phyloP scores from a whole-genome alignment of 1,140 invertebrate species.

The Eriocheir sinensis region DNA sequence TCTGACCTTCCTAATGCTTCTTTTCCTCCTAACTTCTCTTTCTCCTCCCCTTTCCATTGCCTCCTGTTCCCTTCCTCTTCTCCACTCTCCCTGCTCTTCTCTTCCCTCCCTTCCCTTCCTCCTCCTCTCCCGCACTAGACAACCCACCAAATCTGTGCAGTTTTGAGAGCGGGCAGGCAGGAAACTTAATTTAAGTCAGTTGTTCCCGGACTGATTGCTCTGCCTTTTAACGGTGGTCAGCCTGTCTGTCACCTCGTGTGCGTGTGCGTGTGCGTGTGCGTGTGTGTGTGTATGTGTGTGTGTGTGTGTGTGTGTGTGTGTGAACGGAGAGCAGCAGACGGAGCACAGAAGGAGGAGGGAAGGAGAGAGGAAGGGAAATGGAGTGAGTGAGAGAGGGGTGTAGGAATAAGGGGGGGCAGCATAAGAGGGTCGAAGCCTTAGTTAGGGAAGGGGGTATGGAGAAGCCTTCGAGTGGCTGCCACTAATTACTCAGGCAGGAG shows the following conservation, averaged over 20 bases:
- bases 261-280: slow-evolving; percentile 19
- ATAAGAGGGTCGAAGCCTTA: no score
- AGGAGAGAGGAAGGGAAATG: no score
- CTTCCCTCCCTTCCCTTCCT: neutral
- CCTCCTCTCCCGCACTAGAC: neutral
- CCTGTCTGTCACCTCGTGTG: neutral
- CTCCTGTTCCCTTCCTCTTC: neutral
- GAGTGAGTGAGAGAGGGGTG: no score
- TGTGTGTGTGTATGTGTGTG: neutral
- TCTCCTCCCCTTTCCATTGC: neutral
- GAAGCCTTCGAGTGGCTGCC: slow-evolving; percentile 8
- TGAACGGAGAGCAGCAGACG: neutral
- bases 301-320: neutral
- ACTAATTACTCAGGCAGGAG: slow-evolving; percentile 6
- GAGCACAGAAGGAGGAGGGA: neutral
- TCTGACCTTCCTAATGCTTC: no score
- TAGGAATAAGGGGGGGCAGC: neutral
- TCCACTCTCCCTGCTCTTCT: neutral
- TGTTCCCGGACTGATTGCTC: neutral
- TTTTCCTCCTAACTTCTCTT: neutral
- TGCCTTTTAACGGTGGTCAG: neutral
- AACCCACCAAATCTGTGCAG: neutral
- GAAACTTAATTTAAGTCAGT: neutral
- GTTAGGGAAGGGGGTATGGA: neutral
- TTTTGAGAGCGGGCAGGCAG: neutral